phyloP scores from a whole-genome alignment of 2,888 invertebrate species.

The Actias luna region DNA sequence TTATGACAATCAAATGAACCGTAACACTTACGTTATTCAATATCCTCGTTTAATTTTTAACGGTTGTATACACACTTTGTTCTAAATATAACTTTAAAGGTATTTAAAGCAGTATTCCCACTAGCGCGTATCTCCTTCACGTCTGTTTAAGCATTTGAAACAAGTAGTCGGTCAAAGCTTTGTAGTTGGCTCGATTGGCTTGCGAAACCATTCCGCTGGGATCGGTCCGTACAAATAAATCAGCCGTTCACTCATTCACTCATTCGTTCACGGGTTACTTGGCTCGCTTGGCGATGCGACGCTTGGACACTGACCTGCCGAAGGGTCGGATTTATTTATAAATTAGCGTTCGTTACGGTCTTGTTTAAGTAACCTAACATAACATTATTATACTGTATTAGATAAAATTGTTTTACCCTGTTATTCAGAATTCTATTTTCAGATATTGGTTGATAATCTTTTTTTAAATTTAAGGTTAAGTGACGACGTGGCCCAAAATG shows the following conservation, averaged over 20 bases:
- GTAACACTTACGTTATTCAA: no score
- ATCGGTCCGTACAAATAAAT: constrained; percentile 59
- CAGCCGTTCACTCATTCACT: constrained; percentile 55
- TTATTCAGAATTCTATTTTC: background rate
- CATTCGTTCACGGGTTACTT: constrained; percentile 39
- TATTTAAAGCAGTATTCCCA: constrained; percentile 8
- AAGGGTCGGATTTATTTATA: constrained; percentile 39
- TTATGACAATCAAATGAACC: no score
- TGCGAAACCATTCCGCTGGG: constrained; percentile 46
- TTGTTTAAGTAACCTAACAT: background rate
- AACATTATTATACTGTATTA: constrained; percentile 7
- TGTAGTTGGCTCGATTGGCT: constrained; percentile 62
- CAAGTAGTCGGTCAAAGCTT: constrained; percentile 63
- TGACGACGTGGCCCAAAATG: no score
- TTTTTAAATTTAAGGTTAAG: no score
- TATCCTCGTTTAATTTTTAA: background rate
- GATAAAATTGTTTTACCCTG: background rate
- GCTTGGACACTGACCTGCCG: constrained; percentile 37
- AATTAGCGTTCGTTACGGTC: constrained; percentile 37
- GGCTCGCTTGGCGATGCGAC: constrained; percentile 22
- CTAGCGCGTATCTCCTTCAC: constrained; percentile 30
- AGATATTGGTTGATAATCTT: background rate
- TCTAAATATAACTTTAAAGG: constrained; percentile 8
- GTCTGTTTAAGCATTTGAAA: constrained; percentile 64
- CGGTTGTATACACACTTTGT: constrained; percentile 5